Evolutionary conservation across 2,113 vertebrate genomes (phyloP).

Genomic region (Lates calcarifer): DNA sequence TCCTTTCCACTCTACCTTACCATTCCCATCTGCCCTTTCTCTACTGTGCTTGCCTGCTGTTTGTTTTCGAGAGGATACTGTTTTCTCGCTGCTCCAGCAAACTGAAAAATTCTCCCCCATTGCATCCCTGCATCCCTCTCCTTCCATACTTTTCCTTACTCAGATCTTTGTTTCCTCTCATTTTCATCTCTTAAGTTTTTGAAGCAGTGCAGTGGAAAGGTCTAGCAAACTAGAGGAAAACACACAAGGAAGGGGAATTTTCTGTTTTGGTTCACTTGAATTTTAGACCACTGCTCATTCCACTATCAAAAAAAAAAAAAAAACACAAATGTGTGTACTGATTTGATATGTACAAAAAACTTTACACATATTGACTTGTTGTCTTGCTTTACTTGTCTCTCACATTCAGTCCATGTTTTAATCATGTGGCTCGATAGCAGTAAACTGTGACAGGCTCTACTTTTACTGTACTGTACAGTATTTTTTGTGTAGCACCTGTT

Average conservation of each 20-base stretch:
- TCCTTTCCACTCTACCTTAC: conserved; percentile 7
- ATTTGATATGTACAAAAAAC: conserved; percentile 34
- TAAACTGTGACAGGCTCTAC: conserved; percentile 13
- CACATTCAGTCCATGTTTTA: not conserved
- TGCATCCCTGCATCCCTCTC: conserved; percentile 14
- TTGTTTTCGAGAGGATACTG: conserved; percentile 43
- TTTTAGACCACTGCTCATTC: conserved; percentile 12
- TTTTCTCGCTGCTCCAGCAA: conserved; percentile 54
- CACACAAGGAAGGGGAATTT: conserved; percentile 30
- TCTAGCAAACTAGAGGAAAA: conserved; percentile 25
- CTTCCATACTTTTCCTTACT: conserved; percentile 4
- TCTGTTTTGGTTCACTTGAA: conserved; percentile 44
- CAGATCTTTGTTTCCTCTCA: conserved; percentile 23
- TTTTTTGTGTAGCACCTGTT: conserved; percentile 38
- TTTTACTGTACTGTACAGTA: not conserved
- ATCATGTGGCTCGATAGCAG: not conserved
- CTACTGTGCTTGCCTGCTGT: conserved; percentile 44
- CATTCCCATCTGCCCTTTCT: conserved; percentile 31
- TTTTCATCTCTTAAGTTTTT: conserved; percentile 25
- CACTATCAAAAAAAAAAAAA: conserved; percentile 9
- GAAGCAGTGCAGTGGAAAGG: conserved; percentile 25
- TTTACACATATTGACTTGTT: conserved; percentile 29
- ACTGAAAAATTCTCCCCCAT: conserved; percentile 47
- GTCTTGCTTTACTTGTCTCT: conserved; percentile 22
- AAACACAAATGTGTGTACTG: not conserved